Evolutionary conservation across 2,797 vertebrate species (phyloP).

Genomic region (Malacoctenus gilli): DNA sequence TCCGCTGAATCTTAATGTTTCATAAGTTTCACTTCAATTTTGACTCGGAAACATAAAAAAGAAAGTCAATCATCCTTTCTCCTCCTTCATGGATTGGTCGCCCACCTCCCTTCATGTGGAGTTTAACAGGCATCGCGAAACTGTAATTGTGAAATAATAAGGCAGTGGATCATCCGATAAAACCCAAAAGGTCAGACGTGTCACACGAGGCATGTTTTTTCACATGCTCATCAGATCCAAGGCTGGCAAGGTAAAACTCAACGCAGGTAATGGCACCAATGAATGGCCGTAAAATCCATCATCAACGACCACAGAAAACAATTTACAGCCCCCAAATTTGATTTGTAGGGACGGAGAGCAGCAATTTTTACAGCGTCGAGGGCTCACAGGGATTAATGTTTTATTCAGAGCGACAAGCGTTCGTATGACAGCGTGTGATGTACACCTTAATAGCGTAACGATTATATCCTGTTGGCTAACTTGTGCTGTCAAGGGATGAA

Average conservation of each 20-base stretch:
- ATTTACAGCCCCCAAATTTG: slow-evolving; percentile 13
- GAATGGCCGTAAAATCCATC: slow-evolving; percentile 47
- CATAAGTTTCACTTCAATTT: no score
- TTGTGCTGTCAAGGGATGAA: slow-evolving; percentile 37
- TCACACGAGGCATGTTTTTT: slow-evolving; percentile 17
- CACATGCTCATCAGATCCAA: slow-evolving; percentile 9
- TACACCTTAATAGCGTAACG: slow-evolving; percentile 26
- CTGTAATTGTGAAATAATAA: slow-evolving; percentile 23
- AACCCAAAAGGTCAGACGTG: slow-evolving; percentile 53
- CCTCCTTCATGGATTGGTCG: background rate
- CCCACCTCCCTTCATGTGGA: background rate
- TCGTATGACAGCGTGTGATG: slow-evolving; percentile 35
- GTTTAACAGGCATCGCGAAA: slow-evolving; percentile 9
- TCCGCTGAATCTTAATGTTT: no score
- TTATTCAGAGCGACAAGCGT: slow-evolving; percentile 48
- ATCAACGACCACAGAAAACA: slow-evolving; percentile 30
- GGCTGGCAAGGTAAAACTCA: slow-evolving; percentile 38
- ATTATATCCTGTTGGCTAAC: slow-evolving; percentile 41
- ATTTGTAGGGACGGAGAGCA: slow-evolving; percentile 28
- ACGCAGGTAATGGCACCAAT: slow-evolving; percentile 36
- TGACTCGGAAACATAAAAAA: no score
- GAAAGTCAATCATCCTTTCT: no score
- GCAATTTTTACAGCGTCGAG: slow-evolving; percentile 9
- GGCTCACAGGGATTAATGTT: slow-evolving; percentile 33
- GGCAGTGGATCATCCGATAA: slow-evolving; percentile 18